Percentiles rank a stretch among this genome's conserved stretches.
Conservation (phyloP, 2,113 vertebrate species). For the Rhea americana region DNA sequence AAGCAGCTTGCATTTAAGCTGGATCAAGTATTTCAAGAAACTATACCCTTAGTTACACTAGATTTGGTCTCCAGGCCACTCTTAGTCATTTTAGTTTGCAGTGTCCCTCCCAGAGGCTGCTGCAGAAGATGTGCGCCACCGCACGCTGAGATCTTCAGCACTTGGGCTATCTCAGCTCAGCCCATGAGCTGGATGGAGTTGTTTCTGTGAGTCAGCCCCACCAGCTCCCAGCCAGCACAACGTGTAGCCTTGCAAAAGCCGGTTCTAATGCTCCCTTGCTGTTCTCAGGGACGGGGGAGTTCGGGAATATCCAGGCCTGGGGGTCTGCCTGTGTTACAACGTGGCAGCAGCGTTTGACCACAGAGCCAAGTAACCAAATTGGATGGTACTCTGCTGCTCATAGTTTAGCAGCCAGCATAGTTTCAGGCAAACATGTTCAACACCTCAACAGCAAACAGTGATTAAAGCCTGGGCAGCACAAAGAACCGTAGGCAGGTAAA, state of each 20-base stretch:
- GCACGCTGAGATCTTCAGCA: neutral
- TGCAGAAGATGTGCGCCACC: neutral
- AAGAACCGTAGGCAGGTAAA: neutral
- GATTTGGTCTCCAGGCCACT: neutral
- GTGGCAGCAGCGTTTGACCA: neutral
- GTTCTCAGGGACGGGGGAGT: neutral
- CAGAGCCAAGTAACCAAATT: neutral
- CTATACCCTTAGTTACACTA: neutral
- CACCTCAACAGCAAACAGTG: neutral
- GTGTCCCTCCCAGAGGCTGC: neutral
- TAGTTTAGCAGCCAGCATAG: neutral
- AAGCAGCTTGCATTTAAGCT: neutral
- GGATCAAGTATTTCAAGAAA: neutral
- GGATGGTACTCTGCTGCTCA: neutral
- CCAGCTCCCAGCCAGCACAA: neutral
- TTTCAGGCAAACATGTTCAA: neutral
- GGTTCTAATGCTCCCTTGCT: rapidly evolving
- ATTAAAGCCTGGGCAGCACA: neutral
- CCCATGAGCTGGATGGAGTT: neutral
- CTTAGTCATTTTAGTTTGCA: neutral
- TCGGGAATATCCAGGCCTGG: neutral
- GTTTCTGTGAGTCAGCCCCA: rapidly evolving
- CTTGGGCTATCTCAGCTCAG: neutral
- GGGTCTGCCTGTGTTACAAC: neutral
- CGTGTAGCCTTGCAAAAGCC: neutral